phyloP scores from a whole-genome alignment of 2,888 invertebrate species.

The Lasioglossum calceatum region DNA sequence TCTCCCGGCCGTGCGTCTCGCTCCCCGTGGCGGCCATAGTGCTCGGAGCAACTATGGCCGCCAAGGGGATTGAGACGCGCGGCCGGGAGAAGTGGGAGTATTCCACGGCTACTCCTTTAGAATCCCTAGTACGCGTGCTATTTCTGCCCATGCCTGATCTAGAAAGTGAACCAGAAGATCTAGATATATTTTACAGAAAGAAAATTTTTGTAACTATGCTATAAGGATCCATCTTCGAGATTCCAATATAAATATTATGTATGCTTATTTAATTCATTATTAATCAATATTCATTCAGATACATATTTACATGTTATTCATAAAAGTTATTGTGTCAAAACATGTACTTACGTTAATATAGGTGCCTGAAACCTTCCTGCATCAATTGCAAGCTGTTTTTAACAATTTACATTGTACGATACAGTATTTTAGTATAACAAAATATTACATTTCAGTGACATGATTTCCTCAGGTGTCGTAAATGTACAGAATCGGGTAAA shows the following conservation, averaged over 20 bases:
- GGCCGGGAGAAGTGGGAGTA: too few relatives aligned
- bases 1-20: too few relatives aligned
- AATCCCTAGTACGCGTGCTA: too few relatives aligned
- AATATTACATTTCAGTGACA: constrained; percentile 45
- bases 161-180: constrained; percentile 51
- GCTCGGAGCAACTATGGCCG: too few relatives aligned
- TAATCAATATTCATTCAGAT: constrained; percentile 27
- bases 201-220: constrained; percentile 46
- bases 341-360: constrained; percentile 37
- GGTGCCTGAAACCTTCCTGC: constrained; percentile 29
- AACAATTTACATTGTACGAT: constrained; percentile 31
- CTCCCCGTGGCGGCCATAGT: too few relatives aligned
- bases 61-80: too few relatives aligned
- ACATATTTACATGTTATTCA: constrained; percentile 14
- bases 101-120: too few relatives aligned
- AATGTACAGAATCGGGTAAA: constrained; percentile 55
- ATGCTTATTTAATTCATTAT: constrained; percentile 48
- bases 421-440: constrained; percentile 17
- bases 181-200: constrained; percentile 55
- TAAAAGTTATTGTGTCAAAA: constrained; percentile 38
- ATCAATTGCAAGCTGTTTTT: constrained; percentile 24
- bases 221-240: constrained; percentile 35
- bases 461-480: constrained; percentile 35
- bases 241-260: constrained; percentile 39
- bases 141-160: constrained; percentile 34